Conservation (phyloP, 2,797 vertebrate genomes). For the Pterois miles region DNA sequence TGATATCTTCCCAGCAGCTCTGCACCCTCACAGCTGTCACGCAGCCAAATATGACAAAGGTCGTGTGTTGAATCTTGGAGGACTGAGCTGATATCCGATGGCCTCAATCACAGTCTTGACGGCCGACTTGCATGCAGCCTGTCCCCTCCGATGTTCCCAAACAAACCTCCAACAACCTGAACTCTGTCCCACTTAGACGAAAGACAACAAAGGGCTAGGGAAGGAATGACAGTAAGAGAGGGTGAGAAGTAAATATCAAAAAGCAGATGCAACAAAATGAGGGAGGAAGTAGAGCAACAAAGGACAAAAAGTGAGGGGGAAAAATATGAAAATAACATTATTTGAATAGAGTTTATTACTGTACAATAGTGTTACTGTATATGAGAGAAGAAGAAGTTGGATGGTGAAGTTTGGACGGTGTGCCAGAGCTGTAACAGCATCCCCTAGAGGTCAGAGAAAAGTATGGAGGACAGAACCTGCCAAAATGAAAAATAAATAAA, state of each 20-base stretch:
- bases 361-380: background rate
- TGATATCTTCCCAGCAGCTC: background rate
- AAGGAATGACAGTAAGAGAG: background rate
- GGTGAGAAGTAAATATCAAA: background rate
- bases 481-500: background rate
- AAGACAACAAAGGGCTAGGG: background rate
- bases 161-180: conserved; percentile 46
- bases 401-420: background rate
- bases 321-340: background rate
- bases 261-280: background rate
- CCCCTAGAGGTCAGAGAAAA: conserved; percentile 19
- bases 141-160: conserved; percentile 58
- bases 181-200: conserved; percentile 54
- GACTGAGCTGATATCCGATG: conserved; percentile 38
- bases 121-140: conserved; percentile 8
- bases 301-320: background rate
- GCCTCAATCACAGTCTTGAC: conserved; percentile 24
- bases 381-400: background rate
- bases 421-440: conserved; percentile 17
- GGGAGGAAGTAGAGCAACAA: background rate
- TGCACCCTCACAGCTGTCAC: background rate
- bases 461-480: background rate
- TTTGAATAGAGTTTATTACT: background rate
- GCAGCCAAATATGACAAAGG: conserved; percentile 50
- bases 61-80: conserved; percentile 19